Base-by-base conservation (phyloP, 2,888 invertebrate genomes). In the Conomelus anceps region DNA sequence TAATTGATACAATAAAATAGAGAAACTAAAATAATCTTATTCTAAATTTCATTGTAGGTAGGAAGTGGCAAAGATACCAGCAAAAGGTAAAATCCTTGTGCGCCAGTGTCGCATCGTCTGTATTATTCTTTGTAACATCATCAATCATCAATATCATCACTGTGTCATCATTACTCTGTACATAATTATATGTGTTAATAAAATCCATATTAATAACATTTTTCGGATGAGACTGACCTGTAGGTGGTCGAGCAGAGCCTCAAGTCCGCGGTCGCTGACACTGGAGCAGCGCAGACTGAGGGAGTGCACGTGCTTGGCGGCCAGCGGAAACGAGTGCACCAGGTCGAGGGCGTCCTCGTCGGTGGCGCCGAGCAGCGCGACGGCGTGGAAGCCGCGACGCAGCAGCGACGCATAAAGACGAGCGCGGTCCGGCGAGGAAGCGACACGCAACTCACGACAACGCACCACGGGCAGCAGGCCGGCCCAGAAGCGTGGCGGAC, bases 341-440 rank as follows among this genome's bases (percentile, higher is more conserved):
- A 98, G 95, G 93, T 98, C 98, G 90, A 96, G 94, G 88, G 98
- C 96, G 93, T 98, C 98, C 92, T 97, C 97, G 93, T 98, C 98
- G 20, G 96, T 96, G 29, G 98, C 98, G 13, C 97, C 97, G 91
- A 98, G 95, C 90, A 98, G 94, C 89, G 96, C 96, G 20, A 98
- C 94, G 4, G 97, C 96, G 92, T 98, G 97, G 92, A 98, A 98
- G 23, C 98, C 98, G 91, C 98, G 95, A 91, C 96, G 94, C 90
- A 98, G 95, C 91, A 98, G 94, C 88, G 97, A 97, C 91, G 96
- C 96, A 93, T 97, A 98, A 90, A 97, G 95, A 91, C 96, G 94
- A 22, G 92, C 91, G 63, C 92, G 91, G 87, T 92, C 92, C n/a
- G 91, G 89, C 89, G 91, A 92, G 91, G 90, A 91, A 93, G 92